Evolutionary conservation across 1,140 invertebrate genomes (phyloP).

Genomic region (Philaenus spumarius): DNA sequence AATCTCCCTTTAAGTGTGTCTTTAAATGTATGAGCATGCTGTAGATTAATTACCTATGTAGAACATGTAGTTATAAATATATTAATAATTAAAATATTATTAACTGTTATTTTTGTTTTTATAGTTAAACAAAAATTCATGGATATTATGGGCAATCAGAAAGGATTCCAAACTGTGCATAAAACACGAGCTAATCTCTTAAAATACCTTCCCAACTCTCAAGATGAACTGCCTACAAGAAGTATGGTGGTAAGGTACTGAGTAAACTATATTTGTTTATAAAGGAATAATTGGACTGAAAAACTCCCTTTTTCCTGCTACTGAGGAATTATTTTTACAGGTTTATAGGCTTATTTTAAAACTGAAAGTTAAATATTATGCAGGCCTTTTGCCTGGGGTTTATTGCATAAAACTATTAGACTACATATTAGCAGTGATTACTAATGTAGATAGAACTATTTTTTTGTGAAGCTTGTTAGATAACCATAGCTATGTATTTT

Average conservation of each 20-base stretch:
- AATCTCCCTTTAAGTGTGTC: no score
- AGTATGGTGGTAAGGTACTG: slow-evolving; percentile 39
- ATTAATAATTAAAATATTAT: no score
- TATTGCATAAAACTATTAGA: not conserved
- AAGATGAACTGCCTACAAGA: slow-evolving; percentile 43
- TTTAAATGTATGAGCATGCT: no score
- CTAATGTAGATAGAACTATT: not conserved
- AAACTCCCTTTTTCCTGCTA: no score
- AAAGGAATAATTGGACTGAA: no score
- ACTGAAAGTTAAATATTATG: not conserved
- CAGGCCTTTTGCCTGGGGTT: not conserved
- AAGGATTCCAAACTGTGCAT: slow-evolving; percentile 29
- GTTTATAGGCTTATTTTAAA: not conserved
- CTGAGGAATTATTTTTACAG: no score
- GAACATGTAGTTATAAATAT: no score
- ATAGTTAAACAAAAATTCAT: slow-evolving; percentile 30
- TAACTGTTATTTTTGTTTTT: not conserved
- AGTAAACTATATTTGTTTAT: not conserved
- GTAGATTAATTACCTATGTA: no score
- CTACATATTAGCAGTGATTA: not conserved
- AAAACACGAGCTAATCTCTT: slow-evolving; percentile 30
- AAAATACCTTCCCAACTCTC: slow-evolving; percentile 32
- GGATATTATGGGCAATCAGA: slow-evolving; percentile 32
- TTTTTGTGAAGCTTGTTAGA: not conserved
- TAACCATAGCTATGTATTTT: no score